Conservation (phyloP, 2,113 vertebrate species). For the Nanorana parkeri region DNA sequence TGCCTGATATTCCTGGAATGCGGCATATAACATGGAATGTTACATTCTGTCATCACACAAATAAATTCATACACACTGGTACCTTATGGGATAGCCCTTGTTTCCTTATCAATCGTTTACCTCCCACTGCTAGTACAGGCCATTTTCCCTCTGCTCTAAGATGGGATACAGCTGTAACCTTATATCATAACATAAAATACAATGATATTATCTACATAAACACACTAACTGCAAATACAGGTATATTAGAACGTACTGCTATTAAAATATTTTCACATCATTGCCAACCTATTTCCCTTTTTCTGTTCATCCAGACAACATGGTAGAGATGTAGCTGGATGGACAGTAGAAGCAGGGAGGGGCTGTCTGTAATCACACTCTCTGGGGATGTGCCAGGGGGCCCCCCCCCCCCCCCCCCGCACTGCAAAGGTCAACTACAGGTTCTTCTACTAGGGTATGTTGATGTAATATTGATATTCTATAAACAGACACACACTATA, state of each 20-base stretch:
- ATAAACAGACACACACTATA: too few relatives aligned
- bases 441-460: too few relatives aligned
- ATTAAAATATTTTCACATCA: too few relatives aligned
- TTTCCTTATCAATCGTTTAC: neutral
- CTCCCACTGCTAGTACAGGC: neutral
- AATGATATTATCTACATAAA: too few relatives aligned
- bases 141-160: neutral
- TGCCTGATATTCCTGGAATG: too few relatives aligned
- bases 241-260: too few relatives aligned
- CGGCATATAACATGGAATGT: neutral
- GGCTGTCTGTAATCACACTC: neutral
- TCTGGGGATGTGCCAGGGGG: neutral
- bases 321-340: neutral
- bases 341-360: constrained; percentile 22
- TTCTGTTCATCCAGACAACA: neutral
- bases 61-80: neutral
- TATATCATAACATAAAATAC: neutral
- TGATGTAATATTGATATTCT: too few relatives aligned
- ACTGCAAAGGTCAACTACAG: too few relatives aligned
- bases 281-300: too few relatives aligned
- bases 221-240: too few relatives aligned
- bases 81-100: neutral
- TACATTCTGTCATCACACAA: neutral
- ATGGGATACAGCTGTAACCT: neutral
- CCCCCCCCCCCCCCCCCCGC: too few relatives aligned